A percentile compares a stretch with the other conserved stretches of the same genome.
These are phyloP conservation scores for Megaustenia siamemsis DNA, from an alignment of 2,888 invertebrate genomes.

Conservation along the genomic window DNA sequence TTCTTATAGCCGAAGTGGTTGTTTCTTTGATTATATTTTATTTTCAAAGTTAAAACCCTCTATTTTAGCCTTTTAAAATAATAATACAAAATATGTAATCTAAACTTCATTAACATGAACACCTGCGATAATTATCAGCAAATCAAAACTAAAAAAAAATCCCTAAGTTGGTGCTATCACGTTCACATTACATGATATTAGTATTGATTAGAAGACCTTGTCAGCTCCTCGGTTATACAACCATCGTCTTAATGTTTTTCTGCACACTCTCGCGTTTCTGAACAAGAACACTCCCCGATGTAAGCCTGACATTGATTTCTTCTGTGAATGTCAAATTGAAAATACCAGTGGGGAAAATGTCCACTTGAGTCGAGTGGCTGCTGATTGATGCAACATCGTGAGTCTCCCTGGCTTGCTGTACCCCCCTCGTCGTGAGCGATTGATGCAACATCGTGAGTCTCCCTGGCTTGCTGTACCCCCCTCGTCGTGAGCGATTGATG, in stretches of 20 bases:
- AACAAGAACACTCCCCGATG: neutral
- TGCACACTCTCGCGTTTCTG: neutral
- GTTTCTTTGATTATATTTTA: no score
- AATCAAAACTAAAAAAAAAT: no score
- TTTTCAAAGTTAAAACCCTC: no score
- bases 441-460: neutral
- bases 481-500: no score
- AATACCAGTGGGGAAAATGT: neutral
- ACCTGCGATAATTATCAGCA: no score
- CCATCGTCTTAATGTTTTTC: neutral
- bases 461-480: no score
- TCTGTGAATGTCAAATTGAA: neutral
- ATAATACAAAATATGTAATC: no score
- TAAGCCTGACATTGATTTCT: neutral
- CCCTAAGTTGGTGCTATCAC: no score
- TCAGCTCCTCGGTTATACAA: neutral
- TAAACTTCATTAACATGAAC: no score
- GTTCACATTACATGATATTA: no score
- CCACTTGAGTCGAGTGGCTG: neutral
- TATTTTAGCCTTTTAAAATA: no score
- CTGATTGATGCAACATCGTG: neutral
- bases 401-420: neutral
- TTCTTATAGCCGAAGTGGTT: no score
- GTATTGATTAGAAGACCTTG: neutral
- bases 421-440: neutral